Percentiles rank a stretch among this genome's conserved stretches.
phyloP scores from a whole-genome alignment of 1,140 invertebrate genomes.

The Psix sp. region DNA sequence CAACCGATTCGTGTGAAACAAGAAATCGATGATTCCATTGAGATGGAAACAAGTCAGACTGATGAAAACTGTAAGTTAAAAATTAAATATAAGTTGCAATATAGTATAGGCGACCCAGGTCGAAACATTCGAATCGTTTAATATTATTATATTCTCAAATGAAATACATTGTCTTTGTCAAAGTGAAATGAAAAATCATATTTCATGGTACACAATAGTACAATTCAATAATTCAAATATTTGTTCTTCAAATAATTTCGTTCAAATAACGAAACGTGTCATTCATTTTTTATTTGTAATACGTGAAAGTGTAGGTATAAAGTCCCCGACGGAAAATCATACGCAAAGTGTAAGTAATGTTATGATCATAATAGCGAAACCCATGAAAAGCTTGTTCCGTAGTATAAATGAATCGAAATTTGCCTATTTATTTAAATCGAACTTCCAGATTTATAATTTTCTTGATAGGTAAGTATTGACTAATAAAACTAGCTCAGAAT shows the following conservation, averaged over 20 bases:
- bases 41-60: slow-evolving; percentile 47
- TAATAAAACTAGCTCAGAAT: not conserved
- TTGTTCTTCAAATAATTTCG: too few relatives aligned
- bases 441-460: too few relatives aligned
- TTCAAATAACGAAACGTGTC: too few relatives aligned
- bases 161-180: slow-evolving; percentile 16
- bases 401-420: too few relatives aligned
- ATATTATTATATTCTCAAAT: slow-evolving; percentile 23
- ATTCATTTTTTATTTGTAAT: too few relatives aligned
- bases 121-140: slow-evolving; percentile 24
- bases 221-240: too few relatives aligned
- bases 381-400: too few relatives aligned
- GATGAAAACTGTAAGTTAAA: slow-evolving; percentile 54
- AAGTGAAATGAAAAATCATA: not conserved
- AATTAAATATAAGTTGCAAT: slow-evolving; percentile 8
- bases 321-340: too few relatives aligned
- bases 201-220: not conserved
- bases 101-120: slow-evolving; percentile 44
- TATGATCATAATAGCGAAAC: too few relatives aligned
- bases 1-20: slow-evolving; percentile 42
- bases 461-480: not conserved
- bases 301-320: too few relatives aligned
- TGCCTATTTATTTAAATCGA: too few relatives aligned
- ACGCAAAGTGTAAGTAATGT: too few relatives aligned
- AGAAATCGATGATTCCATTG: slow-evolving; percentile 50